Base-by-base conservation (phyloP, 2,888 invertebrate genomes). In the Rhingia rostrata region DNA sequence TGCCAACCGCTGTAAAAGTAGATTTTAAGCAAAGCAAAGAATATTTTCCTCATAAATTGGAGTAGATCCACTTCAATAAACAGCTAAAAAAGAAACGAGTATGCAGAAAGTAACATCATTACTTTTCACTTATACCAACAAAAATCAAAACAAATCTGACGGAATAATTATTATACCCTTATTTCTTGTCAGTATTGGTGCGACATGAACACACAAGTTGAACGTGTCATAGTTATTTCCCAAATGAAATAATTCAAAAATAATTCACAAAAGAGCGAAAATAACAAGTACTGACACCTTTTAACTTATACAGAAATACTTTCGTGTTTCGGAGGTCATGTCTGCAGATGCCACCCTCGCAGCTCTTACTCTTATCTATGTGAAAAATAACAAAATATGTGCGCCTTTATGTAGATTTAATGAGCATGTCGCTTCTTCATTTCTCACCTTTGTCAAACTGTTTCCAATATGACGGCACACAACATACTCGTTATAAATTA, bases 391-490 rank as follows among this genome's bases (percentile, higher is more conserved):
- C 72, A 79, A 83, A 73, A 67, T 83, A 41, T 69, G 73, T 73
- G 69, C 73, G 79, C 82, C 82, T 73, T 79, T 70, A 83, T 83
- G 79, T 56, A 73, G 73, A 83, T 83, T 79, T 69, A 79, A 83
- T 79, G 83, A 83, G 83, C 51, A 60, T 58, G 54, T 56, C 56
- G 63, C 47, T n/a, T 41, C 41, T 32, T 32, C 39, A 3, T 33
- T 33, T 14, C 49, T 45, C 37, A n/a, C 56, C 22, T 5, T 32
- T 12, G n/a, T 22, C 33, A 41, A 67, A 49, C 32, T 14, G 32
- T 49, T 63, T 33, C 33, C 61, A 74, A 67, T 66, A 73, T 63
- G 45, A 56, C 56, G 69, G 70, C 58, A 47, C 37, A 53, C 41
- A 33, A 43, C 39, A 22, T 22, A 22, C 2, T 22, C 22, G 22